These are phyloP conservation scores for Arrhopalites spinosus DNA, from an alignment of 2,888 invertebrate genomes.

Conservation along the genomic window DNA sequence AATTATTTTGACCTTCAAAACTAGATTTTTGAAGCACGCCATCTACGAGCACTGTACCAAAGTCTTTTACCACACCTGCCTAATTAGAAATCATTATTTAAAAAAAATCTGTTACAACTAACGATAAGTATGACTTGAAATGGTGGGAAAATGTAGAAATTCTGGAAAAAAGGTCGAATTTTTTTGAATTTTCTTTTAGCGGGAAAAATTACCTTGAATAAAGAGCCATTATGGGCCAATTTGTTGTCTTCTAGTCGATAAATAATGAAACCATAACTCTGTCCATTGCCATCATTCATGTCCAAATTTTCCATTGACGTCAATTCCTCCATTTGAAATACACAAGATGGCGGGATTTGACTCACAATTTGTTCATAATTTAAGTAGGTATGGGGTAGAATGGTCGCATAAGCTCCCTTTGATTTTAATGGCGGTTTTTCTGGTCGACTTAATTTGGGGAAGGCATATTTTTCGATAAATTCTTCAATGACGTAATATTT, in stretches of 20 bases:
- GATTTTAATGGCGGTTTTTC: constrained; percentile 57
- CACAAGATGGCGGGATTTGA: constrained; percentile 48
- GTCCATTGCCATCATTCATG: constrained; percentile 60
- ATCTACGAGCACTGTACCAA: constrained; percentile 63
- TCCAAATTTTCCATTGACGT: constrained; percentile 57
- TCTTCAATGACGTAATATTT: constrained; percentile 59
- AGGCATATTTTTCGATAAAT: constrained; percentile 55
- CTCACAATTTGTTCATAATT: constrained; percentile 55
- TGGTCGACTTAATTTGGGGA: constrained; percentile 56
- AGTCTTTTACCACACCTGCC: constrained; percentile 62
- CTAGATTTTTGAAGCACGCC: constrained; percentile 56
- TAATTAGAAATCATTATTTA: constrained; percentile 26
- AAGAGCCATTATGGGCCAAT: constrained; percentile 27
- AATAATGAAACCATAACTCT: constrained; percentile 64
- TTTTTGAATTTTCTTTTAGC: background rate
- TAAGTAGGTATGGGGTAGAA: constrained; percentile 54
- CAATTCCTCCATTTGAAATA: constrained; percentile 37
- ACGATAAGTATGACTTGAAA: no score
- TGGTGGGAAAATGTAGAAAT: background rate
- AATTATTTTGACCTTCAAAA: background rate
- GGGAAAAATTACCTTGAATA: constrained; percentile 34
- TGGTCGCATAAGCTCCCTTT: constrained; percentile 58
- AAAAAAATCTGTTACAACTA: no score
- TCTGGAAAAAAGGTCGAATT: background rate
- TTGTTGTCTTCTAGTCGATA: constrained; percentile 61